Base-by-base conservation (phyloP, 2,888 invertebrate genomes). In the Allygus modestus region DNA sequence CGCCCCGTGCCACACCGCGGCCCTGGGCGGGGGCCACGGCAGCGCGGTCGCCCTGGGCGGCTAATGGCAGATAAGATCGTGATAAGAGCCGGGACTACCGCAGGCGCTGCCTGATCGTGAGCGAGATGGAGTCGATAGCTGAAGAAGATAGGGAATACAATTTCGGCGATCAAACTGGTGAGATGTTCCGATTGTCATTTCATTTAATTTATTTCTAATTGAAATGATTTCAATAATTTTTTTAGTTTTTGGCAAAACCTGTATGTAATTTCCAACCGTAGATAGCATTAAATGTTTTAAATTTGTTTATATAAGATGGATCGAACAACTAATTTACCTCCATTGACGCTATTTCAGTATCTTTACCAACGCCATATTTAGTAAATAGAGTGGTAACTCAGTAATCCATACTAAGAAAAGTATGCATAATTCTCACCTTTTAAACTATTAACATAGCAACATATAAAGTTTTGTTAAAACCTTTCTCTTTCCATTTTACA, bases 41-140 rank as follows among this genome's bases (percentile, higher is more conserved):
- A n/a, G n/a, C 51, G 26, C 23, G 28, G 65, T 31, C 65, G 65
- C 65, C 51, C 58, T 28, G 65, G 65, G 65, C 65, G 65, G 65
- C 28, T 11, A 58, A 23, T 20, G 58, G 15, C 15, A 31, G 65
- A 65, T 65, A 65, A 23, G 20, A 65, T 65, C 28, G 17, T 17
- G 65, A 65, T 65, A 65, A 31, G 28, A 65, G 26, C 31, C 51
- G 12, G 31, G 2, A 65, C 65, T 65, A 65, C 65, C 65, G 26
- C 65, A 23, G 58, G 65, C 9, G 0, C 28, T 28, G 15, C n/a
- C 28, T 31, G 28, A 28, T 23, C 58, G 58, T 23, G 58, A n/a
- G n/a, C n/a, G n/a, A 58, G 58, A 58, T 58, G 20, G 2, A 4
- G 20, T 23, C 20, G 58, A 58, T 58, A 58, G 5, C 15, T 7